Conservation (phyloP, 2,797 vertebrate genomes). For the Halcyon leucocephala region DNA sequence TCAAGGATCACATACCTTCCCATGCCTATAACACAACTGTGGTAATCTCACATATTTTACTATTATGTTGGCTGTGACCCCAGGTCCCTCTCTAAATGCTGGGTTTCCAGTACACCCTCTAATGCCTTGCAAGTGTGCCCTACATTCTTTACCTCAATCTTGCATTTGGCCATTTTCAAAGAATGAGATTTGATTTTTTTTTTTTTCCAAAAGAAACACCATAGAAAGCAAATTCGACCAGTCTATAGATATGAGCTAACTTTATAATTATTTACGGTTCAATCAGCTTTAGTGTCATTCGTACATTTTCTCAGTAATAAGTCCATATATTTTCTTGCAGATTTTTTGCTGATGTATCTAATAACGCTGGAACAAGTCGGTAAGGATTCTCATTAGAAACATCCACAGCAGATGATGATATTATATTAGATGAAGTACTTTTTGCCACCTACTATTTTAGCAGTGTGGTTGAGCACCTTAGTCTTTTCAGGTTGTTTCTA, state of each 20-base stretch:
- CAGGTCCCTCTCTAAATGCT: fast-evolving
- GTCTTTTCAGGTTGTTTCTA: background rate
- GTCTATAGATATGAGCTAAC: background rate
- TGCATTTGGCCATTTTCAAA: background rate
- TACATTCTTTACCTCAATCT: background rate
- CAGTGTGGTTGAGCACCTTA: background rate
- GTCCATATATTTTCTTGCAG: background rate
- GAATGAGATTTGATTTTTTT: background rate
- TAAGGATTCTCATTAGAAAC: background rate
- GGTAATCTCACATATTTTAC: background rate
- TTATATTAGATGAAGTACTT: background rate
- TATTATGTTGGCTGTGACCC: background rate
- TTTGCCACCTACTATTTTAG: background rate
- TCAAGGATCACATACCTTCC: background rate
- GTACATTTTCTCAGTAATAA: background rate
- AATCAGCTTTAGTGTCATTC: background rate
- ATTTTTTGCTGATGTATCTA: background rate
- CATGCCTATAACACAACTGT: fast-evolving
- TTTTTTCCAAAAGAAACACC: background rate
- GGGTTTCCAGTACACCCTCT: background rate
- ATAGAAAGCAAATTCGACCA: background rate
- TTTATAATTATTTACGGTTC: background rate
- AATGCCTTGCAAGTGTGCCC: fast-evolving
- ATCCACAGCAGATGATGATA: background rate
- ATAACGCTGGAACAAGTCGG: background rate